These are phyloP conservation scores for Nothura maculosa DNA, from an alignment of 2,797 vertebrate genomes.

Conservation along the genomic window DNA sequence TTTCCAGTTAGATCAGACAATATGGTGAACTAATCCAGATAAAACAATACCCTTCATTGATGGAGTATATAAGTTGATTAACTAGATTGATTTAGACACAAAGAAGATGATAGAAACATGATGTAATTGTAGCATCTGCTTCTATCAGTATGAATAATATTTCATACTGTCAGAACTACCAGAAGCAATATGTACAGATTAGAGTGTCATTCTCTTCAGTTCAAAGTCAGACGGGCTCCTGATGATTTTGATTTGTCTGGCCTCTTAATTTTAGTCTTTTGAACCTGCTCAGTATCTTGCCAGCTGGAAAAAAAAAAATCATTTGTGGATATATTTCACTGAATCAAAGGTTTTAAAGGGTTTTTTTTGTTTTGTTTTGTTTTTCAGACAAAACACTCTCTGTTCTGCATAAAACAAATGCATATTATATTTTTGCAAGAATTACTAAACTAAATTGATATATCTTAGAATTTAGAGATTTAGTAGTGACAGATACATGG, in stretches of 20 bases:
- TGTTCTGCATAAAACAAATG: neutral
- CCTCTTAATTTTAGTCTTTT: neutral
- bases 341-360: neutral
- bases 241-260: neutral
- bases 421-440: neutral
- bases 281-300: neutral
- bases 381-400: neutral
- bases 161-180: neutral
- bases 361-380: neutral
- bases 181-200: neutral
- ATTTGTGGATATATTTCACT: neutral
- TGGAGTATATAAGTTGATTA: neutral
- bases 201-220: neutral
- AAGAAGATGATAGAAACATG: neutral
- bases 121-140: neutral
- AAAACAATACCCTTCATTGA: neutral
- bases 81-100: neutral
- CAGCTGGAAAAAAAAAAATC: neutral
- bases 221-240: neutral
- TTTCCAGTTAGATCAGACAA: conserved; percentile 31
- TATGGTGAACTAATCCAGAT: neutral
- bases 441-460: neutral
- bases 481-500: neutral
- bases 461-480: neutral
- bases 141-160: neutral